Percentiles rank a stretch among this genome's conserved stretches.
These are phyloP conservation scores for Cinara cedri DNA, from an alignment of 2,888 invertebrate genomes.

Conservation along the genomic window DNA sequence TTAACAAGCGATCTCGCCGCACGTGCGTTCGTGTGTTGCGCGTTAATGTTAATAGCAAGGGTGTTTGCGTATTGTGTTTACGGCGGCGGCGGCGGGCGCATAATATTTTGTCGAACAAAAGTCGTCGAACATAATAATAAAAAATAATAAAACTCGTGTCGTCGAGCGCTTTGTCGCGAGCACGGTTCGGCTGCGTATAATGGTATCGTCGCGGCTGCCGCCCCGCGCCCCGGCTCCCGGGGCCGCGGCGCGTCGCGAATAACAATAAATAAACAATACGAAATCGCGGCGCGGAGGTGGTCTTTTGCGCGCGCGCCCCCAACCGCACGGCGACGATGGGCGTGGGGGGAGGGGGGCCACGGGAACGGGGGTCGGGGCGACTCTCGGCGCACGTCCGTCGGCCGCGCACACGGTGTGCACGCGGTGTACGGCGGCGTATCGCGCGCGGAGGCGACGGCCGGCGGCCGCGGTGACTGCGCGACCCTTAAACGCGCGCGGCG, in stretches of 20 bases:
- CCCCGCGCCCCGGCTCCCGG: no score
- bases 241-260: no score
- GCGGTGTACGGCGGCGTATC: background rate
- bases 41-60: background rate
- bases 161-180: conserved; percentile 1
- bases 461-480: background rate
- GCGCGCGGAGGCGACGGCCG: background rate
- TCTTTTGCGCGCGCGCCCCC: no score
- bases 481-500: no score
- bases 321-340: no score
- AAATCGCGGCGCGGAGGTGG: conserved; percentile 10
- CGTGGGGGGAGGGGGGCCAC: no score
- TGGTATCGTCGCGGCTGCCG: no score
- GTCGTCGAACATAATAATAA: background rate
- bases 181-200: background rate
- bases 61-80: no score
- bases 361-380: no score
- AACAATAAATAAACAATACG: conserved; percentile 17
- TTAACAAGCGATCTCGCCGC: background rate
- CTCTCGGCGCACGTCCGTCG: no score
- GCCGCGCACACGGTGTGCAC: background rate
- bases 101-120: conserved; percentile 5
- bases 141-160: background rate
- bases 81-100: background rate
- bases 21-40: no score